phyloP scores from a whole-genome alignment of 2,113 vertebrate species.

The Cochlearius cochlearius region DNA sequence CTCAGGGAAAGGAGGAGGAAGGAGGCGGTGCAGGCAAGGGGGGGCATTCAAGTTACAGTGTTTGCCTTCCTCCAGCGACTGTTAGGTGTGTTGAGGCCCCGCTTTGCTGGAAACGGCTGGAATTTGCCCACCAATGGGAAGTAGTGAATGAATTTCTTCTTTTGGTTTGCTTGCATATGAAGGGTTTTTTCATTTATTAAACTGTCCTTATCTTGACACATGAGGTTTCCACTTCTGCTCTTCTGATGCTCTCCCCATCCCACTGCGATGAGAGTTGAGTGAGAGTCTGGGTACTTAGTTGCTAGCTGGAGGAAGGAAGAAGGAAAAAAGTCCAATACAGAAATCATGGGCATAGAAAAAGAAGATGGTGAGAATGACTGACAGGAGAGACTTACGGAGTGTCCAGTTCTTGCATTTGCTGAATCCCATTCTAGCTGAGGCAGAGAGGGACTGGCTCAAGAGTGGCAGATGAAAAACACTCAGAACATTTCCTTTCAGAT shows the following conservation, averaged over 20 bases:
- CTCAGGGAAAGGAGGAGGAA: not conserved
- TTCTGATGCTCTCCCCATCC: not conserved
- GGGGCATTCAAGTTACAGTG: fast-evolving
- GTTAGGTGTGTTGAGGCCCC: not conserved
- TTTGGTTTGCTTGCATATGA: not conserved
- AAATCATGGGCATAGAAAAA: not conserved
- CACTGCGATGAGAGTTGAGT: not conserved
- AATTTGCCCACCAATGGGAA: not conserved
- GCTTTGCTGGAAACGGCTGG: not conserved
- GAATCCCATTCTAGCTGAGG: not conserved
- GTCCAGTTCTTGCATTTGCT: not conserved
- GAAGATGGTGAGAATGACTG: not conserved
- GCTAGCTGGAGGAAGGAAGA: not conserved
- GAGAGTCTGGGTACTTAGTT: not conserved
- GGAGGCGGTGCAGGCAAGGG: fast-evolving
- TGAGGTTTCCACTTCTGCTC: not conserved
- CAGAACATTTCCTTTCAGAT: not conserved
- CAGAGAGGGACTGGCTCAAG: not conserved
- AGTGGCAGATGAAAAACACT: not conserved
- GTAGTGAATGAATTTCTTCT: not conserved
- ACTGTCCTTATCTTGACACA: not conserved
- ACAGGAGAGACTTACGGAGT: not conserved
- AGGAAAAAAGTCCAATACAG: not conserved
- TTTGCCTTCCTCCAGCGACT: not conserved
- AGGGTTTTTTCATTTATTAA: not conserved